Evolutionary conservation across 2,797 vertebrate species (phyloP).

Genomic region (Sandelia bainsii): DNA sequence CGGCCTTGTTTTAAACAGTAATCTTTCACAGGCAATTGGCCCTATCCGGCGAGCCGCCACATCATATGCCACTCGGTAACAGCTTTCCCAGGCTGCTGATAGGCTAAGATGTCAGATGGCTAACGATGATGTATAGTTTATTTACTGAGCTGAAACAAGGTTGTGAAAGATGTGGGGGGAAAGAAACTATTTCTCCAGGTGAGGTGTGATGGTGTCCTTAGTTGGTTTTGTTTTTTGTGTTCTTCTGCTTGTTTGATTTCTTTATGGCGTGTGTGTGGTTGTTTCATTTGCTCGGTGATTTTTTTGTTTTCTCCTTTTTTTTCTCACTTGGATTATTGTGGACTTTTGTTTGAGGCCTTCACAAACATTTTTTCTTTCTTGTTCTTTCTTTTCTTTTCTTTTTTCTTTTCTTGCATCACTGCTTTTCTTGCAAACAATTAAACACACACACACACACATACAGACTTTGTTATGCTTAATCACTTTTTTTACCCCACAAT

Average conservation of each 20-base stretch:
- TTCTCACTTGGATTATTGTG: neutral
- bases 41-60: conserved; percentile 65
- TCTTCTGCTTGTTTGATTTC: conserved; percentile 34
- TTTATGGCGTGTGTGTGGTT: conserved; percentile 19
- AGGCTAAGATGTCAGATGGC: conserved; percentile 65
- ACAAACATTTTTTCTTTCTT: neutral
- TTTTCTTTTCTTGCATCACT: no score
- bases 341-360: neutral
- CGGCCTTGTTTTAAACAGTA: conserved; percentile 66
- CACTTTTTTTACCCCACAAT: no score
- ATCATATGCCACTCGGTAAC: conserved; percentile 69
- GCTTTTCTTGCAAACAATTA: no score
- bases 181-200: conserved; percentile 32
- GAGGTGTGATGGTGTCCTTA: conserved; percentile 19
- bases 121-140: conserved; percentile 81
- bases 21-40: conserved; percentile 78
- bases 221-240: conserved; percentile 17
- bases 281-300: conserved; percentile 11
- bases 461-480: no score
- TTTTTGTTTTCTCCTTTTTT: conserved; percentile 1
- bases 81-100: conserved; percentile 69
- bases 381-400: neutral
- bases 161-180: conserved; percentile 40
- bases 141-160: conserved; percentile 77
- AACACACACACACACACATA: no score